These are phyloP conservation scores for Gadopsis marmoratus DNA, from an alignment of 2,797 vertebrate species.

Conservation along the genomic window DNA sequence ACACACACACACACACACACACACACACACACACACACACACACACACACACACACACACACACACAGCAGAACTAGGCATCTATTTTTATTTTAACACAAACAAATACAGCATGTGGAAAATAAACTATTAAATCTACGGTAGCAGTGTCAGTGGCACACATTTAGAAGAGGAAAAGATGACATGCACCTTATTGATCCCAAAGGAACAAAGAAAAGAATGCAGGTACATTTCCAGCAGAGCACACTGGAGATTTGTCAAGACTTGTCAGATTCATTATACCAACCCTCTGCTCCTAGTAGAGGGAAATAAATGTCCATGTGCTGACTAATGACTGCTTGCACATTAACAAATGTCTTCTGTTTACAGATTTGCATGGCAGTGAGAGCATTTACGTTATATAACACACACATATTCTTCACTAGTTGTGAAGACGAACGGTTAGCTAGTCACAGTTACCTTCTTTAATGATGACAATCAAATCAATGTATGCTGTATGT, in stretches of 20 bases:
- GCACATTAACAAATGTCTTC: background rate
- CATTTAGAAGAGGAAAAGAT: background rate
- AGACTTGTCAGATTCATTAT: slow-evolving; percentile 9
- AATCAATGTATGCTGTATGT: background rate
- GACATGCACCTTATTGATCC: background rate
- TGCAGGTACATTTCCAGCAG: slow-evolving; percentile 4
- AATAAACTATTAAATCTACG: background rate
- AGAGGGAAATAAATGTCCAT: slow-evolving; percentile 8
- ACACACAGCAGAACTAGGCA: background rate
- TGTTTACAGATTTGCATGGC: slow-evolving; percentile 5
- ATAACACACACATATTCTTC: background rate
- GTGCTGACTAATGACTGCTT: slow-evolving; percentile 13
- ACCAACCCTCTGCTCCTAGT: background rate
- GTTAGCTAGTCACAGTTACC: background rate
- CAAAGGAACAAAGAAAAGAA: background rate
- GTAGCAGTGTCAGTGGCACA: background rate
- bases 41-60: background rate
- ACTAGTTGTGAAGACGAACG: background rate
- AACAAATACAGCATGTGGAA: background rate
- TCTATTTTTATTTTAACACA: background rate
- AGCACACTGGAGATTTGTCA: slow-evolving; percentile 4
- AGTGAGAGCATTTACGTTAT: slow-evolving; percentile 5
- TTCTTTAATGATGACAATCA: background rate
- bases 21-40: too few species aligned
- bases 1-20: too few species aligned